phyloP scores from a whole-genome alignment of 2,797 vertebrate species.

The Neopelma chrysocephalum region DNA sequence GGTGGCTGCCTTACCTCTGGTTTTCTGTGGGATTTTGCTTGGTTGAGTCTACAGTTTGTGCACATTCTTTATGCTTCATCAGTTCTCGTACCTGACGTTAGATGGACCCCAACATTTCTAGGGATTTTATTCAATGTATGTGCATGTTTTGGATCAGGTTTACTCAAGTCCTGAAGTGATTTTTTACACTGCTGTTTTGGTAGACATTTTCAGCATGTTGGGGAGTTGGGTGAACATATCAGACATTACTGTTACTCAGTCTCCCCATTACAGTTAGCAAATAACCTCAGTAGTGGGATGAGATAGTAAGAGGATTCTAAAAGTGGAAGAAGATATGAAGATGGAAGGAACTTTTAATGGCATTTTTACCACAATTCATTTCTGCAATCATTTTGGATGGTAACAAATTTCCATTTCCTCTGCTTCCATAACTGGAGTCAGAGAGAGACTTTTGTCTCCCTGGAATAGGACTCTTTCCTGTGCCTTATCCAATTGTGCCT shows the following conservation, averaged over 20 bases:
- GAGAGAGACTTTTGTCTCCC: neutral
- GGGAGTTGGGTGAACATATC: neutral
- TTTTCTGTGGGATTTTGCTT: neutral
- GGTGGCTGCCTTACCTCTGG: neutral
- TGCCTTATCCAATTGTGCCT: neutral
- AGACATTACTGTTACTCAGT: neutral
- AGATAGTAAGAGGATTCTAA: neutral
- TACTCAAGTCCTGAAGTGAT: neutral
- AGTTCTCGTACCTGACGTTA: neutral
- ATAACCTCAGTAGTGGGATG: neutral
- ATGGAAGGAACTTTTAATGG: neutral
- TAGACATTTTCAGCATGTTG: neutral
- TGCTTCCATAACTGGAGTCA: neutral
- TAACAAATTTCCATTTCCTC: neutral
- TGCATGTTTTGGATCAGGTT: neutral
- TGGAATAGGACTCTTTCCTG: neutral
- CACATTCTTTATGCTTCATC: neutral
- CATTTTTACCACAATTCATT: neutral
- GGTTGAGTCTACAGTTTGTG: neutral
- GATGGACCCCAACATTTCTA: fast-evolving
- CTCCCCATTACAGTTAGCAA: neutral
- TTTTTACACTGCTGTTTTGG: neutral
- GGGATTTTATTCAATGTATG: neutral
- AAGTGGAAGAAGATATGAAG: neutral
- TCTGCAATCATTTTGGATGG: neutral